Evolutionary conservation across 2,113 vertebrate species (phyloP).

Genomic region (Passer montanus): DNA sequence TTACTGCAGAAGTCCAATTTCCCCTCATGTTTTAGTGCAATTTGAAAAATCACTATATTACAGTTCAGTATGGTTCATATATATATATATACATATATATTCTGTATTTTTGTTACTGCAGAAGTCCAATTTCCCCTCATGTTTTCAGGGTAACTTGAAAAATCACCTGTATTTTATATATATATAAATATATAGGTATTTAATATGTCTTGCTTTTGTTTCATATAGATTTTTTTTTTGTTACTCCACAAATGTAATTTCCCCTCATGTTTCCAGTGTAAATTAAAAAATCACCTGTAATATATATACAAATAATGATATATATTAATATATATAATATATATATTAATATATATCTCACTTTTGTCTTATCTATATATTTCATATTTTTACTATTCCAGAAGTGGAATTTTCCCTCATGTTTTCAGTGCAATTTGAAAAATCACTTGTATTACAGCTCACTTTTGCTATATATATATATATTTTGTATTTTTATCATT

Average conservation of each 20-base stretch:
- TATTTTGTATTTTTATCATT: neutral
- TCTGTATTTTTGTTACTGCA: neutral
- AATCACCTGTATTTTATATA: too few relatives aligned
- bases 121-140: too few relatives aligned
- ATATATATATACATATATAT: too few relatives aligned
- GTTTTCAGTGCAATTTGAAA: neutral
- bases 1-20: fast-evolving
- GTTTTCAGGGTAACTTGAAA: too few relatives aligned
- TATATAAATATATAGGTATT: too few relatives aligned
- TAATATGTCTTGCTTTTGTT: neutral
- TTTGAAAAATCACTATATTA: neutral
- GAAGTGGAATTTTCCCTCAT: fast-evolving
- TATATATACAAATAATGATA: too few relatives aligned
- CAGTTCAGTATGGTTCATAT: fast-evolving
- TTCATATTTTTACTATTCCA: neutral
- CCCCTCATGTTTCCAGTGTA: neutral
- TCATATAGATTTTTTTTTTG: neutral
- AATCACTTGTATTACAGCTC: neutral
- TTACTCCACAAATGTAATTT: neutral
- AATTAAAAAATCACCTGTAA: neutral
- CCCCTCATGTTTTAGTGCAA: neutral
- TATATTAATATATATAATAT: too few relatives aligned
- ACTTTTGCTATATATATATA: neutral
- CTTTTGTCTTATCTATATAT: neutral
- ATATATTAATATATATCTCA: too few relatives aligned